phyloP scores from a whole-genome alignment of 2,113 vertebrate species.

The Syngnathus scovelli region DNA sequence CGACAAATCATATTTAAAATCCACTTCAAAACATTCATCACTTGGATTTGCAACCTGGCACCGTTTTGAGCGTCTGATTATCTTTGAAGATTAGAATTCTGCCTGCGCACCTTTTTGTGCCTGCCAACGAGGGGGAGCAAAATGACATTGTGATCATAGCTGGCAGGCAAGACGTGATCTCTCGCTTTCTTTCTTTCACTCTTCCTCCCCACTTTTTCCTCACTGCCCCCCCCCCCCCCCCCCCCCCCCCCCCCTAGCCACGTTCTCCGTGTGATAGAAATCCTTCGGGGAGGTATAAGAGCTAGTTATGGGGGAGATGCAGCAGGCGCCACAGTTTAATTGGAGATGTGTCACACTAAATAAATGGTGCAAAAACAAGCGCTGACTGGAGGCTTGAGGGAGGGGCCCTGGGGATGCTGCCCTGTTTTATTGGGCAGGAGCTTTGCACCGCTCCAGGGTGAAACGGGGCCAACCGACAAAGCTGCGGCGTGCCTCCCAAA shows the following conservation, averaged over 20 bases:
- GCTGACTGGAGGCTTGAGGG: conserved; percentile 73
- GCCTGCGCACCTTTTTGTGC: conserved; percentile 62
- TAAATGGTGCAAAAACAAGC: conserved; percentile 79
- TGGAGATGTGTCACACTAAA: conserved; percentile 80
- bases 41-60: conserved; percentile 12
- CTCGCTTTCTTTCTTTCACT: conserved; percentile 32
- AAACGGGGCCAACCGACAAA: conserved; percentile 63
- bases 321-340: conserved; percentile 78
- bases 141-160: conserved; percentile 74
- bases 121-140: conserved; percentile 59
- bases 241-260: conserved; percentile 58
- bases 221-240: conserved; percentile 37
- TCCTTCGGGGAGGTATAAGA: conserved; percentile 76
- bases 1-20: too few species aligned
- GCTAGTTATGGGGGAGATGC: conserved; percentile 76
- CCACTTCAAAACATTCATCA: too few species aligned
- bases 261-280: conserved; percentile 71
- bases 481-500: conserved; percentile 34
- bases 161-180: conserved; percentile 72
- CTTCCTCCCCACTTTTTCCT: conserved; percentile 27
- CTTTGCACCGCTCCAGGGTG: conserved; percentile 68
- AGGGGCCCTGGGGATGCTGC: conserved; percentile 68
- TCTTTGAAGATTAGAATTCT: conserved; percentile 76
- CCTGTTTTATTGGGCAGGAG: conserved; percentile 75
- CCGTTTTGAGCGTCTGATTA: conserved; percentile 62